Percentiles rank a stretch among this genome's conserved stretches.
phyloP scores from a whole-genome alignment of 2,888 invertebrate genomes.

The Melinopterus prodromus region DNA sequence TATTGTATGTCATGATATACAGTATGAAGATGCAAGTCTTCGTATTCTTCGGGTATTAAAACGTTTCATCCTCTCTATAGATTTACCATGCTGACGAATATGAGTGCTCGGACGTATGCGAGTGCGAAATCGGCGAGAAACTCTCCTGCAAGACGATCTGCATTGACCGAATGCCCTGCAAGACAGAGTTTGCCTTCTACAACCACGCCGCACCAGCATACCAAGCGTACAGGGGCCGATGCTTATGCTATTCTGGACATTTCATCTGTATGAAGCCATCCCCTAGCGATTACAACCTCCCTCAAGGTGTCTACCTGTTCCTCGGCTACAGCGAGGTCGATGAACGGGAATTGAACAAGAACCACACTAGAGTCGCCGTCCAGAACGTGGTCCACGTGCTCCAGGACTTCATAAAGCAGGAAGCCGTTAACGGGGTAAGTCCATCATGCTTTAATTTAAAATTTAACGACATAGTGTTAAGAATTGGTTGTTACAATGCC shows the following conservation, averaged over 20 bases:
- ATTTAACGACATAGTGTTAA: background rate
- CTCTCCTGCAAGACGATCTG: constrained; percentile 89
- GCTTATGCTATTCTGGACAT: constrained; percentile 89
- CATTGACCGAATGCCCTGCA: constrained; percentile 86
- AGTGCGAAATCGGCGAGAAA: constrained; percentile 80
- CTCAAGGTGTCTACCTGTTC: constrained; percentile 87
- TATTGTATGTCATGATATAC: too few relatives aligned
- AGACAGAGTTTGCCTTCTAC: constrained; percentile 88
- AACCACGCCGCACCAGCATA: constrained; percentile 91
- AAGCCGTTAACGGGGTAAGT: constrained; percentile 76
- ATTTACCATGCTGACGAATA: constrained; percentile 85
- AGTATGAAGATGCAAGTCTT: too few relatives aligned
- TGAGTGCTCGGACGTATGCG: constrained; percentile 90
- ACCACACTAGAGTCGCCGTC: constrained; percentile 84
- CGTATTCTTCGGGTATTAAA: background rate
- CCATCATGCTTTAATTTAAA: background rate
- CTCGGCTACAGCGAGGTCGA: constrained; percentile 92
- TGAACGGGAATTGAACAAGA: constrained; percentile 78
- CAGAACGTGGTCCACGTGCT: constrained; percentile 84
- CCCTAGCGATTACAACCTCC: constrained; percentile 77
- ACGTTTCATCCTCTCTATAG: constrained; percentile 62
- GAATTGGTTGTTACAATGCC: background rate
- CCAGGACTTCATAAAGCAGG: constrained; percentile 78
- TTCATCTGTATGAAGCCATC: constrained; percentile 92
- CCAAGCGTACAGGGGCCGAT: constrained; percentile 87